Base-by-base conservation (phyloP, 2,797 vertebrate species). In the Phrynocephalus guinanensis region DNA sequence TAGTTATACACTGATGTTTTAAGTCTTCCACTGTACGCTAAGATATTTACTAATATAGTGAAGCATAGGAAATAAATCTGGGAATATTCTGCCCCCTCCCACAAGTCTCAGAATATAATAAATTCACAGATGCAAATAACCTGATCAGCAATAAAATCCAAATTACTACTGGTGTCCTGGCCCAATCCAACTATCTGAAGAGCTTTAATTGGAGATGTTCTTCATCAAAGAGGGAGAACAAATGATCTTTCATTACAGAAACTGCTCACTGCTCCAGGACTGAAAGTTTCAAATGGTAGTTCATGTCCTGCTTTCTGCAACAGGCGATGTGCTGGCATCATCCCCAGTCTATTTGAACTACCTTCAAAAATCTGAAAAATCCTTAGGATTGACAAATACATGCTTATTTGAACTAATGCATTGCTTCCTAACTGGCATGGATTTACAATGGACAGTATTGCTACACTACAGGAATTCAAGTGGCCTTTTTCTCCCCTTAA, bases 381-480 rank as follows among this genome's bases (percentile, higher is more conserved):
- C 93, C 93, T 93, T 92, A 94, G 95, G 96, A 96, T 95, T 94
- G 94, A 95, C 92, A 95, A 95, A 72, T 92, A 91, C 91, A 68
- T 90, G 90, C 92, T 94, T 92, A 95, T 94, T 94, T 95, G 91
- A 93, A 94, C 92, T 83, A 94, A 87, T 84, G 89, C 90, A 89
- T 85, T 94, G 91, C 92, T 96, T 96, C 88, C 90, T 95, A 86
- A 82, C 90, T 96, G 92, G 92, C 91, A 94, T 87, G 89, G 92
- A 83, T 87, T 94, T 92, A 96, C 94, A 97, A 96, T 93, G 90
- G 77, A 89, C 76, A 92, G 87, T 91, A 94, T 93, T 96, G 92
- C 94, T 95, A 92, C 86, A 77, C 88, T 89, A 86, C 78, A 94
- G 91, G 86, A 90, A 91, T 92, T 92, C 90, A 81, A 93, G 92